Conservation (phyloP, 2,888 invertebrate genomes). For the Lasioglossum figueresi region DNA sequence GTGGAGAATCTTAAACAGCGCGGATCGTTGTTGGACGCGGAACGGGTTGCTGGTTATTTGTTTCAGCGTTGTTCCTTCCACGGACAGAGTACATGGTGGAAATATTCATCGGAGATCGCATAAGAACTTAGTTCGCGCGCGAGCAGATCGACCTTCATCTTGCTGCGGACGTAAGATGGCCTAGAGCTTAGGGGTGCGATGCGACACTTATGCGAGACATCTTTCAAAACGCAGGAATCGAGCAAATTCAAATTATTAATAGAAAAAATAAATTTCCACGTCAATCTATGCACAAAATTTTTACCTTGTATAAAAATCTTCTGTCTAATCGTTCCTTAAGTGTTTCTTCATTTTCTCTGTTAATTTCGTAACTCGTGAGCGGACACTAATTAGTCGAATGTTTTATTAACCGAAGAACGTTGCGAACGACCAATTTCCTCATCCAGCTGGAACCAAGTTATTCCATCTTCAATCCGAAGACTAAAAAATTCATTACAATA, state of each 20-base stretch:
- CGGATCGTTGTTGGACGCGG: background rate
- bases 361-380: background rate
- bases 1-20: background rate
- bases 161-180: background rate
- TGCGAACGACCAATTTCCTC: background rate
- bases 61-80: background rate
- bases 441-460: background rate
- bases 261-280: background rate
- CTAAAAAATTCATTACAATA: background rate
- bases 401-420: background rate
- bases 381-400: background rate
- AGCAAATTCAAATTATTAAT: background rate
- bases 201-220: background rate
- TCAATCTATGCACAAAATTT: background rate
- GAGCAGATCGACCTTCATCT: background rate
- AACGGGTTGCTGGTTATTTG: background rate
- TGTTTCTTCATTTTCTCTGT: background rate
- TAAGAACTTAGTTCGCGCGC: background rate
- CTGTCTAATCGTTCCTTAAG: background rate
- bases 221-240: background rate
- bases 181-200: background rate
- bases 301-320: background rate
- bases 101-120: conserved; percentile 12
- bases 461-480: background rate
- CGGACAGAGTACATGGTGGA: conserved; percentile 2